Evolutionary conservation across 2,797 vertebrate species (phyloP).

Genomic region (Potorous gilbertii): DNA sequence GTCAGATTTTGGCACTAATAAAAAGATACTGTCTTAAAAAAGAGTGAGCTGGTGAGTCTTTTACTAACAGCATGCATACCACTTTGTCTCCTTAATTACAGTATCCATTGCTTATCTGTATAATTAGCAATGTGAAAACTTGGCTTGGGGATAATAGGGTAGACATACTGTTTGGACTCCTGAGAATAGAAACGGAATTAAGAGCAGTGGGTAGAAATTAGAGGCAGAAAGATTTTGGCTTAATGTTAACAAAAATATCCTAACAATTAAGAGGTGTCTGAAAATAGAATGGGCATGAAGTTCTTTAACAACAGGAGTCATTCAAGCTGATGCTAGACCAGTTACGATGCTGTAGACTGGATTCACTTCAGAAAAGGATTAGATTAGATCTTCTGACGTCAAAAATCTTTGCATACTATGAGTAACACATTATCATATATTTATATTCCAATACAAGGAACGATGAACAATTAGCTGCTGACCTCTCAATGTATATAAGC

Average conservation of each 20-base stretch:
- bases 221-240: not conserved
- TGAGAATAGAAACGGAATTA: not conserved
- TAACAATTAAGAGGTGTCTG: not conserved
- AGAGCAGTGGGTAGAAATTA: not conserved
- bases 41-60: slow-evolving; percentile 19
- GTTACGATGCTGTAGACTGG: not conserved
- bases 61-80: slow-evolving; percentile 11
- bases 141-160: not conserved
- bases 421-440: not conserved
- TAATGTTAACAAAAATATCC: not conserved
- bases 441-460: slow-evolving; percentile 38
- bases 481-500: slow-evolving; percentile 19
- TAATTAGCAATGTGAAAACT: slow-evolving; percentile 13
- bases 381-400: not conserved
- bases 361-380: not conserved
- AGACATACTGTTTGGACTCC: not conserved
- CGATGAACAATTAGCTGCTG: slow-evolving; percentile 47
- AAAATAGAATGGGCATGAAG: not conserved
- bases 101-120: not conserved
- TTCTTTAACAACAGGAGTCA: not conserved
- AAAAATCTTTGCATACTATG: not conserved
- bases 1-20: slow-evolving; percentile 15
- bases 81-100: slow-evolving; percentile 43
- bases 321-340: not conserved
- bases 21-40: slow-evolving; percentile 46